Evolutionary conservation across 2,113 vertebrate species (phyloP), one percentile per base, ranked within the genome.

Genomic region (Aptenodytes forsteri): DNA sequence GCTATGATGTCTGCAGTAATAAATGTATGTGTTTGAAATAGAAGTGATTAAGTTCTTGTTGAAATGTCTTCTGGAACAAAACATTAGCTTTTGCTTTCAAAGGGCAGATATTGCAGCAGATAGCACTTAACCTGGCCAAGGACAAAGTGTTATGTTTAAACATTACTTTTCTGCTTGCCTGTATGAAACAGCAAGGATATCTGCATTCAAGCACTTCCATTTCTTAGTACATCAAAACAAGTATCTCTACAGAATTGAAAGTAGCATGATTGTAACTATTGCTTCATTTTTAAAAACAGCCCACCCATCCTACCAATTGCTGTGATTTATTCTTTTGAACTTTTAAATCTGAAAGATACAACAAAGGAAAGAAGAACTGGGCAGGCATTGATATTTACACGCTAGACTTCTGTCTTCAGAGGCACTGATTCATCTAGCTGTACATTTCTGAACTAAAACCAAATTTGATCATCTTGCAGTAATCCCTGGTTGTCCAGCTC

Each of bases 31-130:
- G 0, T 97, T 97, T 96, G 96, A 97, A 97, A 86, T 8, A 29
- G 66, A 87, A 95, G 87, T 91, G 84, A 95, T 97, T 97, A 97
- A 95, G 79, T 92, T 92, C 70, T 92, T 96, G 62, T 89, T 95
- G 90, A 96, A 97, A 92, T 75, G 78, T 94, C 67, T 90, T 80
- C 76, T 93, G 79, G 90, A 97, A 93, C 65, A 97, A 97, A 97
- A 95, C 80, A 95, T 94, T 96, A 93, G 79, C 89, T 95, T 95
- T 90, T 83, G 56, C 67, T 93, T 96, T 95, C 84, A 94, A 85
- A 96, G 91, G 91, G 84, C 87, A 96, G 91, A 94, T 92, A 83
- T 7, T 83, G 69, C 69, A 78, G 56, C 46, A 78, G 79, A 96
- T 90, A 94, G 70, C 70, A 78, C 64, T 73, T 97, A 92, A 95